phyloP scores from a whole-genome alignment of 2,797 vertebrate genomes.

The Sebastes diaconus region DNA sequence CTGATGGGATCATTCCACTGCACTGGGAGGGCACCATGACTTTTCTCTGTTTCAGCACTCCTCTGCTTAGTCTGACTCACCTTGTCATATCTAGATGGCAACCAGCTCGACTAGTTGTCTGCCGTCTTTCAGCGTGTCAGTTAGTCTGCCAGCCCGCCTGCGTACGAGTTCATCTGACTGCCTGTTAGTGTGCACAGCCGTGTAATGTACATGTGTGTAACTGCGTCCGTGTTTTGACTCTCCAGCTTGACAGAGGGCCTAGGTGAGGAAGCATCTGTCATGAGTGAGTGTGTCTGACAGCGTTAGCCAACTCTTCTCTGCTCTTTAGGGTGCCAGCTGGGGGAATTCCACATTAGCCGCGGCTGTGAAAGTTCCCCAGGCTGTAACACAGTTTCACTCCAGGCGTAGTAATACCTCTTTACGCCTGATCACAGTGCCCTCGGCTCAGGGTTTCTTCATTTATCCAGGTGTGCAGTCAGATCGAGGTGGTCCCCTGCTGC shows the following conservation, averaged over 20 bases:
- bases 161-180: conserved; percentile 40
- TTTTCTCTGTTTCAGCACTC: conserved; percentile 61
- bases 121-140: conserved; percentile 43
- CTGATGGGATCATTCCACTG: conserved; percentile 81
- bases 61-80: conserved; percentile 58
- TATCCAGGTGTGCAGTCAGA: conserved; percentile 69
- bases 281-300: conserved; percentile 75
- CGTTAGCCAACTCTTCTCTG: conserved; percentile 69
- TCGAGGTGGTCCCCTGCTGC: conserved; percentile 81
- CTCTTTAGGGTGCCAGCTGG: conserved; percentile 71
- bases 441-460: conserved; percentile 60
- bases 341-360: conserved; percentile 69
- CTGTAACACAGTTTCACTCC: conserved; percentile 46
- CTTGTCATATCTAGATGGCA: conserved; percentile 59
- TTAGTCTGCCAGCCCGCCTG: conserved; percentile 21
- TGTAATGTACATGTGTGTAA: conserved; percentile 50
- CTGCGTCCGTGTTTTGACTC: conserved; percentile 53
- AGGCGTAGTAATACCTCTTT: conserved; percentile 67
- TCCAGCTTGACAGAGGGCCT: conserved; percentile 32
- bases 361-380: conserved; percentile 61
- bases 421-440: conserved; percentile 69
- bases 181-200: conserved; percentile 45
- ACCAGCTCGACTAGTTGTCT: conserved; percentile 42
- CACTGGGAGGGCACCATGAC: conserved; percentile 69
- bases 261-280: conserved; percentile 70